These are phyloP conservation scores for Gobio gobio DNA, from an alignment of 2,113 vertebrate species.

Conservation along the genomic window DNA sequence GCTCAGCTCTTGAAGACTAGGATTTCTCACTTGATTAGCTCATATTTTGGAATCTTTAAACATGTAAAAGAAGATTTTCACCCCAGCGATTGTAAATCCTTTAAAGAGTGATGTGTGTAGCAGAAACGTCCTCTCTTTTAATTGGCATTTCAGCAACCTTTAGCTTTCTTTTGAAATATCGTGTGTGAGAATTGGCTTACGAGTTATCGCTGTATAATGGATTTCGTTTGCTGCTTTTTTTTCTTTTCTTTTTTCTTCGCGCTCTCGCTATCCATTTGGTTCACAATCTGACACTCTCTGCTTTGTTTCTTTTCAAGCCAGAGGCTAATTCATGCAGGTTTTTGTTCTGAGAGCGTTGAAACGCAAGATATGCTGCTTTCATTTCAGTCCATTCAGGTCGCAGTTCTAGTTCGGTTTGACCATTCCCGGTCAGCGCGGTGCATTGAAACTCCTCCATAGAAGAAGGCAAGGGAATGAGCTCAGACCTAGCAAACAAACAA, in stretches of 20 bases:
- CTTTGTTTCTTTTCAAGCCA: neutral
- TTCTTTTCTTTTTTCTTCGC: slow-evolving; percentile 23
- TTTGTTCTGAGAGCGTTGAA: slow-evolving; percentile 60
- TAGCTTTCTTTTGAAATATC: slow-evolving; percentile 9
- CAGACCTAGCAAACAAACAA: neutral
- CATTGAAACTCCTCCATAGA: slow-evolving; percentile 7
- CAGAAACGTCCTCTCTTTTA: slow-evolving; percentile 21
- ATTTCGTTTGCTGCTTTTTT: neutral
- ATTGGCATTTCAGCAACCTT: slow-evolving; percentile 42
- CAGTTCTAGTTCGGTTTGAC: slow-evolving; percentile 65
- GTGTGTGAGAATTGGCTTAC: neutral
- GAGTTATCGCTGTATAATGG: neutral
- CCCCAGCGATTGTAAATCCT: neutral
- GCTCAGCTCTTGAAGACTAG: neutral
- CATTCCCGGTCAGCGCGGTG: slow-evolving; percentile 62
- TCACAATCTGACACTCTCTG: slow-evolving; percentile 40
- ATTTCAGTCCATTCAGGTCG: slow-evolving; percentile 62
- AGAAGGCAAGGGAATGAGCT: no score
- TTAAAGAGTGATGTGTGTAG: neutral
- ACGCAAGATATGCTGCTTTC: slow-evolving; percentile 67
- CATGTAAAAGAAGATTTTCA: slow-evolving; percentile 11
- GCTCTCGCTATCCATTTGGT: slow-evolving; percentile 54
- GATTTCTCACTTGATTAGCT: neutral
- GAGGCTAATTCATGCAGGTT: neutral
- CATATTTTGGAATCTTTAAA: neutral